phyloP scores from a whole-genome alignment of 1,140 invertebrate genomes.

The Octopus sinensis region DNA sequence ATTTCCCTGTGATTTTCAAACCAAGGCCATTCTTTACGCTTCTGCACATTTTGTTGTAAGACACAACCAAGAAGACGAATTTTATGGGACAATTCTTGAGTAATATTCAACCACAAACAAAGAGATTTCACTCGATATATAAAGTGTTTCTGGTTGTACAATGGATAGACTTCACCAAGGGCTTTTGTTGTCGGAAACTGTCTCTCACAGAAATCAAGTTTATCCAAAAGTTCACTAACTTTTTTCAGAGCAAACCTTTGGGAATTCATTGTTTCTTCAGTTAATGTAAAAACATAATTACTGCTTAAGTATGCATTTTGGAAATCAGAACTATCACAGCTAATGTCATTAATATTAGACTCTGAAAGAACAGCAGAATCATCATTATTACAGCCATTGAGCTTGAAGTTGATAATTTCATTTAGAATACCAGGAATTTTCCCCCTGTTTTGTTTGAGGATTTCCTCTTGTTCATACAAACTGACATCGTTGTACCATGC shows the following conservation, averaged over 20 bases:
- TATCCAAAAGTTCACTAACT: slow-evolving; percentile 69
- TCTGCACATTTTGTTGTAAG: slow-evolving; percentile 61
- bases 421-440: slow-evolving; percentile 69
- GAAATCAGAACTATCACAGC: slow-evolving; percentile 18
- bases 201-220: slow-evolving; percentile 72
- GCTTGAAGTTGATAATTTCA: slow-evolving; percentile 76
- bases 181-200: slow-evolving; percentile 81
- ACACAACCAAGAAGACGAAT: slow-evolving; percentile 75
- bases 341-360: slow-evolving; percentile 11
- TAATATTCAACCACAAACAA: slow-evolving; percentile 88
- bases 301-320: slow-evolving; percentile 21
- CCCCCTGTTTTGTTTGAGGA: slow-evolving; percentile 71
- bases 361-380: background rate
- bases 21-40: slow-evolving; percentile 54
- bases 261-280: slow-evolving; percentile 29
- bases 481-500: slow-evolving; percentile 71
- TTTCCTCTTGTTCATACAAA: slow-evolving; percentile 72
- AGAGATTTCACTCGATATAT: slow-evolving; percentile 71
- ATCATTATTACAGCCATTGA: slow-evolving; percentile 27
- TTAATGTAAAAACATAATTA: slow-evolving; percentile 34
- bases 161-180: slow-evolving; percentile 71
- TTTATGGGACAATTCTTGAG: slow-evolving; percentile 76
- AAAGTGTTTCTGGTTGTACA: slow-evolving; percentile 69
- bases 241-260: slow-evolving; percentile 67
- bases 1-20: slow-evolving; percentile 19